A percentile compares a stretch with the other conserved stretches of the same genome.
These are phyloP conservation scores for Acinonyx jubatus DNA, from an alignment of 2,113 vertebrate species.

Conservation along the genomic window DNA sequence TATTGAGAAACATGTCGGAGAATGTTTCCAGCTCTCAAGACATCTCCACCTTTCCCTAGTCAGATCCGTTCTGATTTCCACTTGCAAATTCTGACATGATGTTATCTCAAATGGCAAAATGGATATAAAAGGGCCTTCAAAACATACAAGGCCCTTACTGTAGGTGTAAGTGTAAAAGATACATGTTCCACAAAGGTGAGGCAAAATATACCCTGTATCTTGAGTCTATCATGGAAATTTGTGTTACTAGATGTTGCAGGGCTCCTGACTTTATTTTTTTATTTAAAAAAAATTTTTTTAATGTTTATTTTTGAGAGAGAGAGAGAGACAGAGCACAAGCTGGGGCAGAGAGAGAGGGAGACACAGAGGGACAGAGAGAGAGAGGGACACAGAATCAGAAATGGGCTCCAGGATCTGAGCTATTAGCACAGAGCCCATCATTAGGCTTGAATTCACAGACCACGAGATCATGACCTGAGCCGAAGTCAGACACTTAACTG, in stretches of 20 bases:
- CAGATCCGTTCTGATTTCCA: not conserved
- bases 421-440: too few species aligned
- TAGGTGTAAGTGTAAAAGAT: not conserved
- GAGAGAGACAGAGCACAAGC: too few species aligned
- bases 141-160: not conserved
- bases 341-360: too few species aligned
- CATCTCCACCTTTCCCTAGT: not conserved
- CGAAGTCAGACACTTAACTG: too few species aligned
- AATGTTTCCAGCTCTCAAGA: not conserved
- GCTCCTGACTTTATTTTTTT: not conserved
- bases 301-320: too few species aligned
- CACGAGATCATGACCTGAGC: too few species aligned
- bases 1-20: not conserved
- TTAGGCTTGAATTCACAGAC: too few species aligned
- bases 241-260: not conserved
- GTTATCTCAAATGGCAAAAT: not conserved
- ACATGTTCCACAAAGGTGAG: not conserved
- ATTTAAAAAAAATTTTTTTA: too few species aligned
- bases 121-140: not conserved
- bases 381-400: too few species aligned
- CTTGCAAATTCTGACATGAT: slow-evolving; percentile 29
- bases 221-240: not conserved
- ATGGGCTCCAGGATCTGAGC: too few species aligned
- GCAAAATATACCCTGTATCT: not conserved
- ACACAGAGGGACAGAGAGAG: too few species aligned